Conservation (phyloP, 2,113 vertebrate genomes). For the Eolophus roseicapilla region DNA sequence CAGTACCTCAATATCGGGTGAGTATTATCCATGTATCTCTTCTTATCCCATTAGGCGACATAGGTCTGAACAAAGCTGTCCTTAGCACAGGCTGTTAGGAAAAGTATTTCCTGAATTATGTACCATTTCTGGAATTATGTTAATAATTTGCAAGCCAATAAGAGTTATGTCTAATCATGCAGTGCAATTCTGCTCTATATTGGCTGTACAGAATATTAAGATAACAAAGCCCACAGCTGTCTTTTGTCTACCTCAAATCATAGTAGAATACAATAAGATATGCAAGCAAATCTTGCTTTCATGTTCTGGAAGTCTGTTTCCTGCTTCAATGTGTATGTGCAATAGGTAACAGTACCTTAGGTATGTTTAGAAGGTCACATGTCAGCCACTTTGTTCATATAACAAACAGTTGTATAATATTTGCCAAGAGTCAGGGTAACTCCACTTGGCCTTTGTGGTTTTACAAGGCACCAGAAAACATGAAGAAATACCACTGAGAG, state of each 20-base stretch:
- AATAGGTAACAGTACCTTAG: neutral
- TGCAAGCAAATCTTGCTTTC: neutral
- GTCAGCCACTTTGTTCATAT: neutral
- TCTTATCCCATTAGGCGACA: neutral
- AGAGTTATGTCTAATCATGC: neutral
- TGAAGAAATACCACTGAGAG: neutral
- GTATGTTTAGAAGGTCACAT: neutral
- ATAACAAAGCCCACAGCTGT: neutral
- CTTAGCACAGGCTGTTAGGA: neutral
- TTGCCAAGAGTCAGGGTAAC: neutral
- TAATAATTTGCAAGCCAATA: neutral
- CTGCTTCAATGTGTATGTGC: neutral
- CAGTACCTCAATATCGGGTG: neutral
- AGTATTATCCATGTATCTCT: neutral
- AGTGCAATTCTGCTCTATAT: neutral
- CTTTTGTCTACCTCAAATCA: neutral
- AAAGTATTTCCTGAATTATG: neutral
- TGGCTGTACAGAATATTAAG: neutral
- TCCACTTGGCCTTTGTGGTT: neutral
- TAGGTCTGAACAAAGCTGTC: neutral
- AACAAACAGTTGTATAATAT: neutral
- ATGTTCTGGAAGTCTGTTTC: slow-evolving; percentile 4
- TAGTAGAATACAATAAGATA: neutral
- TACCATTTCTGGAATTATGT: neutral
- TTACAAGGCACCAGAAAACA: neutral